Conservation (phyloP, 2,797 vertebrate species). For the Denticeps clupeoides region DNA sequence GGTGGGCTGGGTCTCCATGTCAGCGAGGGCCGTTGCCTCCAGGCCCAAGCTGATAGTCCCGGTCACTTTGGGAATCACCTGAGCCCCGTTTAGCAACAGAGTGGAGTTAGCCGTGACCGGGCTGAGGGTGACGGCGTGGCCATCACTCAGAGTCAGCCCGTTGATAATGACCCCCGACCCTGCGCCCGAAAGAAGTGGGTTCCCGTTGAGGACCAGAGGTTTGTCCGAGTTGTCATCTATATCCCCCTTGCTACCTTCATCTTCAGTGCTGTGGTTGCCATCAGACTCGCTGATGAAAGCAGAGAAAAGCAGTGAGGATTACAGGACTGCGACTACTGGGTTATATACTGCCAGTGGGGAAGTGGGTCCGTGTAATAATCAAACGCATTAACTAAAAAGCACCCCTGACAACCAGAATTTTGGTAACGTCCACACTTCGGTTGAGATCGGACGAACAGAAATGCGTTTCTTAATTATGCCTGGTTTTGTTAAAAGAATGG, state of each 20-base stretch:
- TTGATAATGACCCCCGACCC: constrained; percentile 71
- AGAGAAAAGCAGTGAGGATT: not conserved
- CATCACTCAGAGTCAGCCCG: constrained; percentile 67
- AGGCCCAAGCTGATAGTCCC: constrained; percentile 15
- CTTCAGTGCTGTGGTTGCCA: constrained; percentile 76
- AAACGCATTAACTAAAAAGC: too few relatives aligned
- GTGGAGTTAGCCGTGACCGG: constrained; percentile 54
- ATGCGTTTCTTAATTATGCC: too few relatives aligned
- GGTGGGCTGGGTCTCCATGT: constrained; percentile 35
- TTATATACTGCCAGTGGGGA: too few relatives aligned
- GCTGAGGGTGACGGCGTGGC: constrained; percentile 69
- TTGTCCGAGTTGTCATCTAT: constrained; percentile 61
- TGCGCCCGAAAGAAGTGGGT: constrained; percentile 59
- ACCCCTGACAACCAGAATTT: too few relatives aligned
- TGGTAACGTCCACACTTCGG: too few relatives aligned
- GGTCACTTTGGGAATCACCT: constrained; percentile 50
- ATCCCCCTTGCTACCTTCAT: constrained; percentile 64
- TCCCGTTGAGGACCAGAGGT: constrained; percentile 70
- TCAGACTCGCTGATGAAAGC: constrained; percentile 66
- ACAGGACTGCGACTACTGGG: too few relatives aligned
- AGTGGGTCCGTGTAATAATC: too few relatives aligned
- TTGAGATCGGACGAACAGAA: too few relatives aligned
- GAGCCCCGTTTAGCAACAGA: constrained; percentile 66
- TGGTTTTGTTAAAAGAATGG: too few relatives aligned
- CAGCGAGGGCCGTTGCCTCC: constrained; percentile 32